Conservation (phyloP, 2,113 vertebrate species). For the Procapra przewalskii region DNA sequence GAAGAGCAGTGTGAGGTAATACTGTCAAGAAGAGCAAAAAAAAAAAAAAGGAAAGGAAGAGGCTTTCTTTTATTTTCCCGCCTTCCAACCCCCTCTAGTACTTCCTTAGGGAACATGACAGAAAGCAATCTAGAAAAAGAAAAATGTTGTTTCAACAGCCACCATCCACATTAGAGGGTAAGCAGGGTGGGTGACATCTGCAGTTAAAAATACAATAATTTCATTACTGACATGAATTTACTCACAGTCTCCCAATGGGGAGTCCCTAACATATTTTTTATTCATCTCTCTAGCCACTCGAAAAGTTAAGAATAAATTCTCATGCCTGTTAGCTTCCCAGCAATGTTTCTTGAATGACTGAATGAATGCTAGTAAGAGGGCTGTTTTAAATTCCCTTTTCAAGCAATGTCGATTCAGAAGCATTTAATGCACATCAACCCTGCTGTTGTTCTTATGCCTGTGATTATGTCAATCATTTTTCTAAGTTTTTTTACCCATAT, state of each 20-base stretch:
- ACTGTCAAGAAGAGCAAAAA: neutral
- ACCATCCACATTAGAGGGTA: neutral
- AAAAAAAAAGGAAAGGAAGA: neutral
- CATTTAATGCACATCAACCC: neutral
- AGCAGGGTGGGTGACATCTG: neutral
- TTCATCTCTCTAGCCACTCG: neutral
- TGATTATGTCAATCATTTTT: neutral
- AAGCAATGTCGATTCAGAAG: neutral
- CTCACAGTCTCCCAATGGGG: neutral
- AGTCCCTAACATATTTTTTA: neutral
- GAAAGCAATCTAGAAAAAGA: neutral
- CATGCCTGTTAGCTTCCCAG: neutral
- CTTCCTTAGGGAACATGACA: neutral
- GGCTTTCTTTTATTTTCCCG: fast-evolving
- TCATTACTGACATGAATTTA: neutral
- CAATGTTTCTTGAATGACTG: neutral
- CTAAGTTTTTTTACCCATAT: neutral
- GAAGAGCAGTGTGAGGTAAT: neutral
- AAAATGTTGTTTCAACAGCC: neutral
- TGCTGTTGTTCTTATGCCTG: neutral
- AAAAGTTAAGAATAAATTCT: neutral
- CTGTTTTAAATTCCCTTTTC: neutral
- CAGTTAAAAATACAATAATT: neutral
- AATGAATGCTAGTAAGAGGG: neutral
- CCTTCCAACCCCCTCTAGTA: neutral